A percentile compares a stretch with the other conserved stretches of the same genome.
Evolutionary conservation across 2,113 vertebrate species (phyloP).

Genomic region (Dicrurus megarhynchus): DNA sequence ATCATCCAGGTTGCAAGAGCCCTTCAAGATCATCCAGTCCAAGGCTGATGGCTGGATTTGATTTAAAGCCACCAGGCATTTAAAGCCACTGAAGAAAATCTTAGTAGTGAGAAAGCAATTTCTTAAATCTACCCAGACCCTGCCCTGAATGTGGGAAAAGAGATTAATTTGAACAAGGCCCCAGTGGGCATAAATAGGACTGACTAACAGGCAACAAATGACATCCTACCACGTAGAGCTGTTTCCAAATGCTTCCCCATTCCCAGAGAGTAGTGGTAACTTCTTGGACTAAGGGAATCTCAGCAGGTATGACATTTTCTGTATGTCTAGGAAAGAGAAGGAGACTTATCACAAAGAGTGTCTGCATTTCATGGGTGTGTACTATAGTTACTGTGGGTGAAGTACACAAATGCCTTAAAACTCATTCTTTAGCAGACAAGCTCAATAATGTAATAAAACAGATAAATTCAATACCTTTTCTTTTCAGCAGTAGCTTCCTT

Average conservation of each 20-base stretch:
- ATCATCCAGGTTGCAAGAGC: not conserved
- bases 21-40: not conserved
- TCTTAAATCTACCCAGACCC: not conserved
- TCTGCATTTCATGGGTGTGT: not conserved
- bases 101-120: not conserved
- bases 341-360: not conserved
- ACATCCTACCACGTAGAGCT: slow-evolving; percentile 89
- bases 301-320: slow-evolving; percentile 80
- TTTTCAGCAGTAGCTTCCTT: slow-evolving; percentile 86
- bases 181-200: not conserved
- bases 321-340: slow-evolving; percentile 71
- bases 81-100: not conserved
- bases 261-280: slow-evolving; percentile 93
- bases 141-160: not conserved
- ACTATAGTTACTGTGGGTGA: not conserved
- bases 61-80: not conserved
- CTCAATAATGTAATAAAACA: not conserved
- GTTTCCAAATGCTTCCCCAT: slow-evolving; percentile 97
- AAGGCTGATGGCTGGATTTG: not conserved
- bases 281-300: slow-evolving; percentile 95
- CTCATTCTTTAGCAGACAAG: not conserved
- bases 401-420: not conserved
- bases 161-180: not conserved
- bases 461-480: slow-evolving; percentile 77
- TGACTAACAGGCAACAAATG: not conserved